phyloP scores from a whole-genome alignment of 1,140 invertebrate genomes.

The Bemisia tabaci region DNA sequence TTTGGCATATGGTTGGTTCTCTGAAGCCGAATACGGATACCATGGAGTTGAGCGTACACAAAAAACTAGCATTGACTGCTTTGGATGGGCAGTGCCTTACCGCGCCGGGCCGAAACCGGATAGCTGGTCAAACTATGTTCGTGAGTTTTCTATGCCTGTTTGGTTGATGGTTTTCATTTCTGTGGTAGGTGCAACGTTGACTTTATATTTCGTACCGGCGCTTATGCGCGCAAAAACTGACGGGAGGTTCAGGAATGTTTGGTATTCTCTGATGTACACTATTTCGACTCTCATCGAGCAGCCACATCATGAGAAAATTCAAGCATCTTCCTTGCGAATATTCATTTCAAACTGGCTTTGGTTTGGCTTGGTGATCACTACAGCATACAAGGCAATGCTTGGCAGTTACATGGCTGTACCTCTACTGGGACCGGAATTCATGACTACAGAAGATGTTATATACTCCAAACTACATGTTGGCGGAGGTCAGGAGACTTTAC shows the following conservation, averaged over 20 bases:
- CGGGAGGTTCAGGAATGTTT: neutral
- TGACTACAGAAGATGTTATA: slow-evolving; percentile 14
- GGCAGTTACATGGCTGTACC: slow-evolving; percentile 20
- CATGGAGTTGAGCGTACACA: slow-evolving; percentile 3
- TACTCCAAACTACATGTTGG: slow-evolving; percentile 11
- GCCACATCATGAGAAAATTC: slow-evolving; percentile 7
- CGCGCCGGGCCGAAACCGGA: slow-evolving; percentile 14
- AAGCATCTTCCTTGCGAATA: slow-evolving; percentile 7
- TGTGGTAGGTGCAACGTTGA: neutral
- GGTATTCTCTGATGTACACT: neutral
- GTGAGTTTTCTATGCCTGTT: slow-evolving; percentile 15
- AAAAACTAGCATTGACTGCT: slow-evolving; percentile 17
- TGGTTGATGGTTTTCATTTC: slow-evolving; percentile 14
- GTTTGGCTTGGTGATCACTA: slow-evolving; percentile 18
- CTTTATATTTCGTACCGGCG: neutral
- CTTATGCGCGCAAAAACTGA: neutral
- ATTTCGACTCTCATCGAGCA: slow-evolving; percentile 13
- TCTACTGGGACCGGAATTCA: slow-evolving; percentile 14
- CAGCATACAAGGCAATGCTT: slow-evolving; percentile 19
- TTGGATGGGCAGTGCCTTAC: slow-evolving; percentile 19
- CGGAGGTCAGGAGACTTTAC: slow-evolving; percentile 14
- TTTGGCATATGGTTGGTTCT: slow-evolving; percentile 18
- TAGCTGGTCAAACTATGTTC: slow-evolving; percentile 15
- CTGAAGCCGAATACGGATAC: slow-evolving; percentile 9
- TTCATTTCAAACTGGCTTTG: slow-evolving; percentile 17